Conservation (phyloP, 1,140 invertebrate species). For the Papilio polytes region DNA sequence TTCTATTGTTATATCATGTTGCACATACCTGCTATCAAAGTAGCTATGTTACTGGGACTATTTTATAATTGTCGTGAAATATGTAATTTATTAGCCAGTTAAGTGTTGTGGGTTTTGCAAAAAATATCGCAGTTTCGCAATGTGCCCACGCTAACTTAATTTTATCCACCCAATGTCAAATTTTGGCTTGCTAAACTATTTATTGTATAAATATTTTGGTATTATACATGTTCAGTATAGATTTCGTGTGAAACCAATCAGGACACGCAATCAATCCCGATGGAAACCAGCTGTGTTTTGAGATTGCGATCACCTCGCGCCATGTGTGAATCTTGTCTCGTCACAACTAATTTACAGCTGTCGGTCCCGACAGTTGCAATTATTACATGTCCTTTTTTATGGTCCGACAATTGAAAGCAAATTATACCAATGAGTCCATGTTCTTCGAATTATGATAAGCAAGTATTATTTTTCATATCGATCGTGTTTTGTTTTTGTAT, state of each 20-base stretch:
- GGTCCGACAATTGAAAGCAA: not conserved
- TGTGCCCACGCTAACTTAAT: not conserved
- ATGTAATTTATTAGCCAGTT: not conserved
- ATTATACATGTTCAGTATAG: not conserved
- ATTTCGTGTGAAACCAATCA: not conserved
- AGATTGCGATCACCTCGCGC: constrained; percentile 21
- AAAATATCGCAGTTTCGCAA: not conserved
- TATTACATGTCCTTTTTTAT: not conserved
- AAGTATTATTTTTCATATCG: not conserved
- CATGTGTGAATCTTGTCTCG: constrained; percentile 17
- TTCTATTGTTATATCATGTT: not conserved
- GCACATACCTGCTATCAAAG: not conserved
- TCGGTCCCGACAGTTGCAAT: not conserved
- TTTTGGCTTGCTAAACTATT: not conserved
- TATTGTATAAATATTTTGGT: not conserved
- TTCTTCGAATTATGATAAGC: not conserved
- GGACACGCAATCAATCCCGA: not conserved
- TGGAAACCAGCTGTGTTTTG: not conserved
- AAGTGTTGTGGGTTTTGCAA: not conserved
- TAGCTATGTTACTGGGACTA: not conserved
- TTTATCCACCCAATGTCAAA: not conserved
- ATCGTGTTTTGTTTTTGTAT: not conserved
- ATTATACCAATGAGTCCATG: not conserved
- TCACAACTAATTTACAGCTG: constrained; percentile 15
- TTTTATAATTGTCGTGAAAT: not conserved